Evolutionary conservation across 1,140 invertebrate genomes (phyloP).

Genomic region (Ostrea denselamellosa): DNA sequence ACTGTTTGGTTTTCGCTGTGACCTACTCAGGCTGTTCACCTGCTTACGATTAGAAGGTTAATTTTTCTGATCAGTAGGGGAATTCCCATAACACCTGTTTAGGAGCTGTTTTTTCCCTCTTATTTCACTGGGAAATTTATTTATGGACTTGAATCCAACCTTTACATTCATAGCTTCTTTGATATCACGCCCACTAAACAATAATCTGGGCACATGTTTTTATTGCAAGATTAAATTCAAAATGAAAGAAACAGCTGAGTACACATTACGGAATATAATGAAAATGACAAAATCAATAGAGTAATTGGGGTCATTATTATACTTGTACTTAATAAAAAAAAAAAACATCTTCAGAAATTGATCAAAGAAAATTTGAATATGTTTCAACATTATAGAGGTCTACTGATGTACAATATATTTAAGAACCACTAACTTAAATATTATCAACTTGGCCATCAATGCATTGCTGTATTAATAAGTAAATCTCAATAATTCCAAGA

Average conservation of each 20-base stretch:
- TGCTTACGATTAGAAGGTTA: conserved; percentile 2
- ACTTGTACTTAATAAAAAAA: not conserved
- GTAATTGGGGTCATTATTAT: not conserved
- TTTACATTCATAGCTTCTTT: not conserved
- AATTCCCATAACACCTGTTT: conserved; percentile 33
- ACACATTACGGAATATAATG: not conserved
- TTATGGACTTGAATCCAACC: not conserved
- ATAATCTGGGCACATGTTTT: not conserved
- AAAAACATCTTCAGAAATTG: not conserved
- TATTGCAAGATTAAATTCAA: not conserved
- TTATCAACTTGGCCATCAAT: no score
- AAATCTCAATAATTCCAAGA: no score
- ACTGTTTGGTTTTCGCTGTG: not conserved
- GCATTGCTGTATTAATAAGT: no score
- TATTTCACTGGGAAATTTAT: not conserved
- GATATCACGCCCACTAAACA: not conserved
- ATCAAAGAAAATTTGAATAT: not conserved
- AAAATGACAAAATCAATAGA: not conserved
- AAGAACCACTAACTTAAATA: no score
- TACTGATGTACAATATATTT: no score
- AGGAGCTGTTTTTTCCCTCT: not conserved
- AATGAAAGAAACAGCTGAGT: not conserved
- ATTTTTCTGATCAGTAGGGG: not conserved
- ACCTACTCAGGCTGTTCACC: conserved; percentile 12
- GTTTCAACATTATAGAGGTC: no score